Evolutionary conservation across 23 tunicate species (phyloP).

Genomic region (Ciona savignyi): DNA sequence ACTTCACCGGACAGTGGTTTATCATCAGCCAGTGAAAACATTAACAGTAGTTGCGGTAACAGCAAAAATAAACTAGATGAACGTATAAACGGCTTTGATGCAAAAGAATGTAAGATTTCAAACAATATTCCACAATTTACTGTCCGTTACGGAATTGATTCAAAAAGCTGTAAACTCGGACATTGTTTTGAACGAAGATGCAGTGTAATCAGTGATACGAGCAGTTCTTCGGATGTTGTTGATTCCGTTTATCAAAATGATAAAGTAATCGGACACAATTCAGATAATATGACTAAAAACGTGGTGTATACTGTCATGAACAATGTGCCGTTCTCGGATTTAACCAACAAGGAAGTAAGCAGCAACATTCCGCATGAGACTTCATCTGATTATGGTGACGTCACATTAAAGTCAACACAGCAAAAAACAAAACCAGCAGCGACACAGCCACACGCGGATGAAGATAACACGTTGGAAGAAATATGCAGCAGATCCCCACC

Average conservation of each 20-base stretch:
- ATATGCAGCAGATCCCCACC: not conserved
- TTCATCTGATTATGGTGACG: not conserved
- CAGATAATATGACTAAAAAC: not conserved
- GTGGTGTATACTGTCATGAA: not conserved
- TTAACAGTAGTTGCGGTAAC: not conserved
- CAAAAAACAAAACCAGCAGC: not conserved
- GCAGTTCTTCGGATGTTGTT: not conserved
- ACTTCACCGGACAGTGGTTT: not conserved
- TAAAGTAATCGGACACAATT: not conserved
- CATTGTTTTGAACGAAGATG: not conserved
- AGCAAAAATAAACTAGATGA: not conserved
- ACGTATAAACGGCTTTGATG: not conserved
- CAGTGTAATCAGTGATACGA: not conserved
- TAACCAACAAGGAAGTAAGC: not conserved
- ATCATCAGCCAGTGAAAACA: not conserved
- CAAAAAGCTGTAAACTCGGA: not conserved
- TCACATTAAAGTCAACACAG: not conserved
- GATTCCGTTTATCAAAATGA: not conserved
- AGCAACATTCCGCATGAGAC: not conserved
- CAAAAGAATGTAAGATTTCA: not conserved
- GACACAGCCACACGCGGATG: not conserved
- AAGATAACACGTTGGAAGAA: not conserved
- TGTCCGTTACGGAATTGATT: not conserved
- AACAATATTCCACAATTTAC: not conserved
- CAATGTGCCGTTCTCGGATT: not conserved